Evolutionary conservation across 1,140 invertebrate genomes (phyloP), one percentile per base, ranked within the genome.

Genomic region (Tetranychus urticae): DNA sequence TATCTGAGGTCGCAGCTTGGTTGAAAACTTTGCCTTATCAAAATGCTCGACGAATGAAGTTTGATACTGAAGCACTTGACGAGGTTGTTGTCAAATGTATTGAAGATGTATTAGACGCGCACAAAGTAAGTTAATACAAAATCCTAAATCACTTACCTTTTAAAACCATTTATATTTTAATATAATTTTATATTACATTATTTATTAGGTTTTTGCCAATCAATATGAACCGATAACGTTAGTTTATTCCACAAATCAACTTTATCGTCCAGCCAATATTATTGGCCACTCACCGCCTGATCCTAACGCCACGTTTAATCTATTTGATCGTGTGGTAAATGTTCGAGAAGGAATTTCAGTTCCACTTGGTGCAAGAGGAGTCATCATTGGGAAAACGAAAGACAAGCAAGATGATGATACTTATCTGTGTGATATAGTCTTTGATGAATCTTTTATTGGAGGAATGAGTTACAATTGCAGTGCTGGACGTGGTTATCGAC

Each of bases 291-390:
- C n/a, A 7, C 50, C 77, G 2, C 81, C 85, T 0, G 87, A 90
- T 73, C 72, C 77, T 0, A 73, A 70, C 14, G 77, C 80, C 0
- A 77, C 75, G 3, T 83, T 80, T 69, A 66, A 75, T 63, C 67
- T 96, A 50, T 83, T 86, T 65, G 89, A 96, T 70, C 77, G 91
- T 60, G 81, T 97, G 47, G 79, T 92, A 2, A 81, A 82, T 66
- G 78, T 85, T 0, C 76, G 81, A 45, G 77, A 80, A 54, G 78
- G 79, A 56, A 84, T 81, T 66, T 78, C 79, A 2, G 85, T 89
- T 8, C 88, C 88, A 0, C 71, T 86, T 14, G 89, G 88, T 5
- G 74, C 79, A 1, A 80, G 79, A 66, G 90, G 89, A 45, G 91
- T 85, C 0, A 76, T 94, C 1, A 80, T 88, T 31, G 85, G 81